Percentiles rank a stretch among this genome's conserved stretches.
Conservation (phyloP, 2,888 invertebrate genomes). For the Troides aeacus region DNA sequence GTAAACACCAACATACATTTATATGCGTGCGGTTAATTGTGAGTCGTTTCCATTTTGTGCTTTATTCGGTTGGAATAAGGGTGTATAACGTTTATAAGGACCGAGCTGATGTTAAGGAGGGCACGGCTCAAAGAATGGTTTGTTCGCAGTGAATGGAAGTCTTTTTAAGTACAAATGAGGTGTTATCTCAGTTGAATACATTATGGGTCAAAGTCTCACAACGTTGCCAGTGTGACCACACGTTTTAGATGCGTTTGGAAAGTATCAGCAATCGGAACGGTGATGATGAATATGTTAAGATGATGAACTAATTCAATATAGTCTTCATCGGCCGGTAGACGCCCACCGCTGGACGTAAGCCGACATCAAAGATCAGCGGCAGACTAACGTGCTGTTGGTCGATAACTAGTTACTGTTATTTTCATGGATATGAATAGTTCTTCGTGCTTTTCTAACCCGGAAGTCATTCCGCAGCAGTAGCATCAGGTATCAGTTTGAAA, state of each 20-base stretch:
- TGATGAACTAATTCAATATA: too few species aligned
- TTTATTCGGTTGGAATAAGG: constrained; percentile 29
- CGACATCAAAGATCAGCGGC: too few species aligned
- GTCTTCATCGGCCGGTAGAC: too few species aligned
- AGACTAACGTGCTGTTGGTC: too few species aligned
- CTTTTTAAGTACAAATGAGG: constrained; percentile 63
- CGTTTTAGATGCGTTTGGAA: constrained; percentile 7
- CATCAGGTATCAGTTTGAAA: too few species aligned
- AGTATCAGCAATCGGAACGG: too few species aligned
- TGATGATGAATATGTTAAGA: too few species aligned
- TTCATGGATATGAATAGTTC: too few species aligned
- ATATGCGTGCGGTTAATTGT: constrained; percentile 31
- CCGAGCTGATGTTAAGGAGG: constrained; percentile 29
- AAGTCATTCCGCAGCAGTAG: too few species aligned
- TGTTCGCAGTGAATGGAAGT: constrained; percentile 62
- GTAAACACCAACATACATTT: constrained; percentile 32
- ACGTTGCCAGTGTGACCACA: constrained; percentile 7
- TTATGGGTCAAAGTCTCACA: constrained; percentile 20
- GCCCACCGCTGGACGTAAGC: too few species aligned
- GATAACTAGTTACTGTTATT: too few species aligned
- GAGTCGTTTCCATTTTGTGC: constrained; percentile 25
- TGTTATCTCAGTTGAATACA: constrained; percentile 48
- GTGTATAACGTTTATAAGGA: constrained; percentile 25
- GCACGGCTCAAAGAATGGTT: constrained; percentile 52
- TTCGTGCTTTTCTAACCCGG: too few species aligned